Base-by-base conservation (phyloP, 2,113 vertebrate genomes). In the Bos javanicus region DNA sequence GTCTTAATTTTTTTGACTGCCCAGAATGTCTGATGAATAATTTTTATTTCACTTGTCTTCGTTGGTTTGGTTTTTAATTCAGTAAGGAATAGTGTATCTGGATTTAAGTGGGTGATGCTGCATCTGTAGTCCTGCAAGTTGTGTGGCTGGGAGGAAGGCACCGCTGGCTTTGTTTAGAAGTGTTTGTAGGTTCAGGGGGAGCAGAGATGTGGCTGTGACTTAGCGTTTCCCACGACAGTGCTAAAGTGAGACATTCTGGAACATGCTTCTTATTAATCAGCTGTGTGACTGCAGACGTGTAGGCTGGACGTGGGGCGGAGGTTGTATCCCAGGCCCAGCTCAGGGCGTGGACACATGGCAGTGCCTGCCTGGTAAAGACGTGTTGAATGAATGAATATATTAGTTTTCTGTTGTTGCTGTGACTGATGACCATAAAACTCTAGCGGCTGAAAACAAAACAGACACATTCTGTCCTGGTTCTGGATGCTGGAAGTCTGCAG, bases 191-290 rank as follows among this genome's bases (percentile, higher is more conserved):
- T 5, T 59, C 52, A 13, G 33, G 50, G 86, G 10, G 46, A 43
- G 67, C 28, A 19, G 30, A 12, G 57, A 0, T 1, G 15, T 5
- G 15, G 87, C 83, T n/a, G 90, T 33, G 1, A 0, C 23, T n/a
- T 5, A 7, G 39, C 48, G 0, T 15, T 50, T 67, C n/a, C 59
- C 46, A 23, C 7, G 28, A 7, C 10, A 4, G 71, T 52, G 11
- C 86, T 12, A 2, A 16, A 60, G 89, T 28, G 48, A 15, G 25
- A 83, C 28, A 0, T 5, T 25, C 46, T 74, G 39, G 74, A 54
- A 36, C 12, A 1, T 6, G 6, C 59, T 80, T 50, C 30, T 67
- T 13, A 5, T n/a, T n/a, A 5, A 39, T 59, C 12, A 33, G 94
- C 64, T 48, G 2, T 26, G 48, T 59, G 84, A 36, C 48, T 2